A percentile compares a stretch with the other conserved stretches of the same genome.
phyloP scores from a whole-genome alignment of 2,888 invertebrate species.

The Endotricha flammealis region DNA sequence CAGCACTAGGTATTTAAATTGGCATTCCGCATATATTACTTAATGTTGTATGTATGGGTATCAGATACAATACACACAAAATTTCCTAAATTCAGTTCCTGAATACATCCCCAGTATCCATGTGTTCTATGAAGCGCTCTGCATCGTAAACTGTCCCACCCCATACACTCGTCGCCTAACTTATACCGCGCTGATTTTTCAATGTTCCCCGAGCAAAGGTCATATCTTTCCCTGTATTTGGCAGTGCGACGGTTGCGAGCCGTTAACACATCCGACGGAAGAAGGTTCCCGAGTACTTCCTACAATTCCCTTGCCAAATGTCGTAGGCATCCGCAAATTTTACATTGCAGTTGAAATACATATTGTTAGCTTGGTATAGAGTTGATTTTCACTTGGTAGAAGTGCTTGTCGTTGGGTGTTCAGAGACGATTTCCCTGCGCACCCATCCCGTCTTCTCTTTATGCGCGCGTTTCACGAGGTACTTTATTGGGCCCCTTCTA shows the following conservation, averaged over 20 bases:
- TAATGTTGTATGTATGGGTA: no score
- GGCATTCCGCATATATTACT: no score
- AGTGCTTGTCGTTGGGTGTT: slow-evolving; percentile 4
- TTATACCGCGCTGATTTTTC: slow-evolving; percentile 36
- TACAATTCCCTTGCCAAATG: slow-evolving; percentile 36
- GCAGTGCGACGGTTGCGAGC: slow-evolving; percentile 11
- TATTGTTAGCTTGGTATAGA: no score
- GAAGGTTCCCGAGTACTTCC: slow-evolving; percentile 30
- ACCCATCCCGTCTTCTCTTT: slow-evolving; percentile 30
- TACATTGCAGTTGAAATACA: slow-evolving; percentile 11
- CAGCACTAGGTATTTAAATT: no score
- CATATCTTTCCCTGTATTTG: slow-evolving; percentile 22
- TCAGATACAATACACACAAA: no score
- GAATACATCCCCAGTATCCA: no score
- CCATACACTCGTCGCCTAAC: no score
- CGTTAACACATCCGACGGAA: slow-evolving; percentile 41
- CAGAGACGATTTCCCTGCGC: slow-evolving; percentile 26
- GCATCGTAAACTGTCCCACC: no score
- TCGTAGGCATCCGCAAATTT: slow-evolving; percentile 25
- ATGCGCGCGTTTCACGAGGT: slow-evolving; percentile 30
- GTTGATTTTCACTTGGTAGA: no score
- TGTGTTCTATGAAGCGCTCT: no score
- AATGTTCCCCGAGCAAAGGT: slow-evolving; percentile 30
- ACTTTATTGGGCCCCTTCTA: slow-evolving; percentile 34
- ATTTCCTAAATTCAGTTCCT: no score